Evolutionary conservation across 64 coral and sea anemone species (phyloP).

Genomic region (Stichodactyla mertensii): DNA sequence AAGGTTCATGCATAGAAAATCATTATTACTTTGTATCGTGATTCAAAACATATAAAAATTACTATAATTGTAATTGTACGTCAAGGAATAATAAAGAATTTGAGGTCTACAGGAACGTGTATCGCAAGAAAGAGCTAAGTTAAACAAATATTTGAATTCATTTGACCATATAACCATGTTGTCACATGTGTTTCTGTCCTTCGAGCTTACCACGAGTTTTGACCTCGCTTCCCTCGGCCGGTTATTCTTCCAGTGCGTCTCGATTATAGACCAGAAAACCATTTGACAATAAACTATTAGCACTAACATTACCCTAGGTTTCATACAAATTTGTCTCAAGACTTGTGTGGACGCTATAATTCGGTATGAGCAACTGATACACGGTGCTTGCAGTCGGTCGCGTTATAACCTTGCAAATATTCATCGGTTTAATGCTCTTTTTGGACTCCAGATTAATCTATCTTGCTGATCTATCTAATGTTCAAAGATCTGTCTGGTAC

Average conservation of each 20-base stretch:
- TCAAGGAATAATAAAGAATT: background rate
- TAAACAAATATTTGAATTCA: background rate
- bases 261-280: background rate
- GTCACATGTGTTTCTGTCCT: conserved; percentile 6
- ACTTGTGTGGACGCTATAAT: background rate
- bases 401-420: background rate
- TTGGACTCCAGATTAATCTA: background rate
- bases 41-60: conserved; percentile 7
- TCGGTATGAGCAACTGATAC: background rate
- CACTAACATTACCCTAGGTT: background rate
- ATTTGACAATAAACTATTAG: background rate
- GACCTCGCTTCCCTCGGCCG: background rate
- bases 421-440: background rate
- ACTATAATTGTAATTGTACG: background rate
- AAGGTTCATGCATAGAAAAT: background rate
- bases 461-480: background rate
- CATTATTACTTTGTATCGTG: background rate
- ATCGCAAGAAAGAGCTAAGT: background rate
- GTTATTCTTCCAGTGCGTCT: background rate
- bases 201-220: background rate
- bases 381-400: background rate
- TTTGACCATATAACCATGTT: conserved; percentile 2
- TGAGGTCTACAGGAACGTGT: background rate
- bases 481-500: background rate
- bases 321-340: background rate